Base-by-base conservation (phyloP, 2,888 invertebrate genomes). In the Tiphia femorata region DNA sequence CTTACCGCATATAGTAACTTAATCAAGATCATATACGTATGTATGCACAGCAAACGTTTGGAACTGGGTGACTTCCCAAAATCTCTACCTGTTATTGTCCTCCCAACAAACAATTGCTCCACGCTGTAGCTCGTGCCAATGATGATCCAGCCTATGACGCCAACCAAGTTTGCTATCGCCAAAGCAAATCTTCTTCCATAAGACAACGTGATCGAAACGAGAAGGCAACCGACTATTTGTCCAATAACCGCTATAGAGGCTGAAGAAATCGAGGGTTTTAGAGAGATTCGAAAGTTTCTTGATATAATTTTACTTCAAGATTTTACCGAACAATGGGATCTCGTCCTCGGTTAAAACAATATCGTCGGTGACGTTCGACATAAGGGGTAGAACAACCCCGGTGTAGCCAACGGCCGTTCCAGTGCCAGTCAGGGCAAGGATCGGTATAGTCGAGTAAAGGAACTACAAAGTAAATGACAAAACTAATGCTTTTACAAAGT, bases 241-340 rank as follows among this genome's bases (percentile, higher is more conserved):
- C 84, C 82, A 42, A 86, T 76, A 10, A 85, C 82, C 1, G 85
- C 84, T 12, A 86, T 78, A 62, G 86, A 86, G 1, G 86, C 87
- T 87, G 72, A 29, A 56, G 27, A 16, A 40, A 44, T 33, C 12
- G 8, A 33, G 12, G 12, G 2, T 14, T 14, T 33, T 5, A 6
- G 2, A 29, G 12, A 12, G 12, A 33, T 33, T 33, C 6, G 12
- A 25, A 8, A 6, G 8, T 25, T 25, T 25, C 25, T 6, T 25
- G 25, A 25, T 25, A 33, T 6, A 33, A 7, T 33, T 1, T 7
- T 33, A n/a, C 12, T 14, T 7, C 14, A 12, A 14, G 10, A 3
- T 12, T 8, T 33, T 33, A 33, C 33, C 33, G 12, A 33, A 33
- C 33, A n/a, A 33, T n/a, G 33, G n/a, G n/a, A n/a, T 2, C 12